Evolutionary conservation across 2,797 vertebrate genomes (phyloP).

Genomic region (Pangasius larnaudii): DNA sequence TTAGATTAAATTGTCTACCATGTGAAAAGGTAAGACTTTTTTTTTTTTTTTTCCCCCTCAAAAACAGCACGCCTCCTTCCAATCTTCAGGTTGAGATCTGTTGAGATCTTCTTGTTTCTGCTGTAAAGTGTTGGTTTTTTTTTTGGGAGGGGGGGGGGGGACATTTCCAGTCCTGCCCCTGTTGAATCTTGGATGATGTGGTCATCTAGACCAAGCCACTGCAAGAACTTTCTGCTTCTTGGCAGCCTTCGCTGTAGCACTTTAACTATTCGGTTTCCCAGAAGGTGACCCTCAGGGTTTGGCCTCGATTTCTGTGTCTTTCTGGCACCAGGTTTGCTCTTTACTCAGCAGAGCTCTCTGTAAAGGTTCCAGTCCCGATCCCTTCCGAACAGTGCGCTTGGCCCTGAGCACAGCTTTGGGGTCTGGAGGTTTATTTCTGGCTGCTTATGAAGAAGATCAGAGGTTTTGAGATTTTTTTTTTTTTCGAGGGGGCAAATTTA

Average conservation of each 20-base stretch:
- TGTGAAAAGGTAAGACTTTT: background rate
- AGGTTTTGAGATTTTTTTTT: background rate
- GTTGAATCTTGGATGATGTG: background rate
- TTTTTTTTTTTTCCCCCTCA: background rate
- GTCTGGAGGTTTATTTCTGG: background rate
- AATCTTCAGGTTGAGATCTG: too few species aligned
- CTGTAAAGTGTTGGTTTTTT: too few species aligned
- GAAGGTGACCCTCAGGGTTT: background rate
- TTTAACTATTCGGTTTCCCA: slow-evolving; percentile 6
- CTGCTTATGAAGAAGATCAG: background rate
- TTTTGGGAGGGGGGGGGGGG: too few species aligned
- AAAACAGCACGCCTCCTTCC: too few species aligned
- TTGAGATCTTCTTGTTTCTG: too few species aligned
- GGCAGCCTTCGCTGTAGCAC: background rate
- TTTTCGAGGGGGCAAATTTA: background rate
- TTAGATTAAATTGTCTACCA: background rate
- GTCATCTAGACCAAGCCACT: background rate
- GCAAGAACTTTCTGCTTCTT: background rate
- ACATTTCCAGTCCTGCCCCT: background rate
- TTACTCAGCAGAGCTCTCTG: background rate
- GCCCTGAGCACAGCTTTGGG: background rate
- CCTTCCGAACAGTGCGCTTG: background rate
- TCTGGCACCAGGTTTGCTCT: background rate
- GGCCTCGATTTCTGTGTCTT: background rate
- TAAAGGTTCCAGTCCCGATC: background rate